Base-by-base conservation (phyloP, 2,888 invertebrate genomes). In the Dasysyrphus albostriatus region DNA sequence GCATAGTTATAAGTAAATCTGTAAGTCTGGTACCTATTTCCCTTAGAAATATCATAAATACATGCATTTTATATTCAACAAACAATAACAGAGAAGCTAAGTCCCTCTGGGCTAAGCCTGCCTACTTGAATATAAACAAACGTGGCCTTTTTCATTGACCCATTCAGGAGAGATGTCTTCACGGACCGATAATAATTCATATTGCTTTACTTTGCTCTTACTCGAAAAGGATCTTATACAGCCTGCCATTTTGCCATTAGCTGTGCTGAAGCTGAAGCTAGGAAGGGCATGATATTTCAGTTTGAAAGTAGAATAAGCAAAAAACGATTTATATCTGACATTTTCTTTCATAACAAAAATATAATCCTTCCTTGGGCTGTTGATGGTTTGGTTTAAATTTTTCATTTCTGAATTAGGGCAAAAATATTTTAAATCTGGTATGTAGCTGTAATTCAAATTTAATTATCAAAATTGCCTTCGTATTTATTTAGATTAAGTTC, bases 391-490 rank as follows among this genome's bases (percentile, higher is more conserved):
- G 63, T 83, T 78, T 56, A 10, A 49, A 70, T 78, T 78, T 49
- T 24, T 69, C 24, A 14, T 51, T 6, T 47, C 7, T 16, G 42
- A 58, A 34, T 56, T 51, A n/a, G n/a, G 69, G 63, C 63, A n/a
- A 63, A 75, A 70, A 65, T 51, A 73, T 49, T 77, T 69, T 12
- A 14, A 73, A 54, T 61, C 24, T 24, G 24, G 0, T n/a, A 0
- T 65, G 16, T 29, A 24, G 72, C 42, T 75, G 70, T 75, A 83
- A 83, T 83, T 79, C 79, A 70, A 83, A 75, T 75, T 83, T 79
- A 83, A 83, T 83, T 83, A 83, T 83, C 70, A 63, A 83, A 79
- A 79, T 83, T 83, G 75, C 75, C 67, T 75, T 83, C 65, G 69
- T 58, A 69, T 61, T 74, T 56, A 69, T 54, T 39, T 14, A 54